Conservation (phyloP, 2,113 vertebrate genomes). For the Aramus guarauna region DNA sequence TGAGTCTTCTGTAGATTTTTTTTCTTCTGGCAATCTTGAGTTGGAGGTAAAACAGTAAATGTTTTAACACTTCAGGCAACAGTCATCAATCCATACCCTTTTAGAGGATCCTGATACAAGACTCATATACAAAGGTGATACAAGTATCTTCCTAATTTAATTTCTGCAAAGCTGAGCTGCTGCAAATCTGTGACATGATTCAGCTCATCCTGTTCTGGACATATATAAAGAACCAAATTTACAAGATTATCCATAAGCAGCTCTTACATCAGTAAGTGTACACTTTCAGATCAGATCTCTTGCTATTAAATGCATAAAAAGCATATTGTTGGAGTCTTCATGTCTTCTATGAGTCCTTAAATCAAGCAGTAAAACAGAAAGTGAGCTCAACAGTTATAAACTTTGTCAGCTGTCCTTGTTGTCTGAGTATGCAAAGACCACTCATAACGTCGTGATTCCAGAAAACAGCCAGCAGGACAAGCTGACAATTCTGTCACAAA, state of each 20-base stretch:
- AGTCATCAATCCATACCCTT: neutral
- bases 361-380: neutral
- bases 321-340: neutral
- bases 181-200: neutral
- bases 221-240: neutral
- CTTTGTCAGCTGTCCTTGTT: neutral
- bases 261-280: neutral
- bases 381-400: neutral
- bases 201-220: neutral
- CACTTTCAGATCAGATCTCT: neutral
- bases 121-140: neutral
- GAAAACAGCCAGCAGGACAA: neutral
- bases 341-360: neutral
- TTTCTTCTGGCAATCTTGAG: neutral
- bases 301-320: neutral
- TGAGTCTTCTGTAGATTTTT: neutral
- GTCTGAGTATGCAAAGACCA: neutral
- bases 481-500: neutral
- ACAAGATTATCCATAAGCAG: neutral
- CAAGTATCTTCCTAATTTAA: neutral
- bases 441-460: neutral
- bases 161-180: neutral
- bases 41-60: neutral
- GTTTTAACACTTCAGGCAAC: neutral
- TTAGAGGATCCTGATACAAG: neutral